Conservation (phyloP, 2,888 invertebrate genomes). For the Acanthosepion pharaonis region DNA sequence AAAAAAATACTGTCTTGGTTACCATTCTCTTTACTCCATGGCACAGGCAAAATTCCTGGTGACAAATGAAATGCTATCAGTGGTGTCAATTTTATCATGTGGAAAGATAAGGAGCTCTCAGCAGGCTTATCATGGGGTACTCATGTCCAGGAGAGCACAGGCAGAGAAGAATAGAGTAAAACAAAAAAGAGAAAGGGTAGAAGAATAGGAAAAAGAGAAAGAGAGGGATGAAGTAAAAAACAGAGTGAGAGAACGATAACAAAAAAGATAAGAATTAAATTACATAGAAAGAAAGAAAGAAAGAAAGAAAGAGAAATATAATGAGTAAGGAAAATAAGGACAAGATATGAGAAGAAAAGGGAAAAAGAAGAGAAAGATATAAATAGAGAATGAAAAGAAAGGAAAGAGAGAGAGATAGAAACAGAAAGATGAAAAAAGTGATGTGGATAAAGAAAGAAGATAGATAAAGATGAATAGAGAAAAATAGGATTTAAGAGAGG, state of each 20-base stretch:
- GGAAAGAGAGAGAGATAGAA: neutral
- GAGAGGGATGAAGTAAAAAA: neutral
- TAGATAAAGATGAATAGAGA: neutral
- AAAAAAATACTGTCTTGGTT: neutral
- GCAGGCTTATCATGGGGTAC: neutral
- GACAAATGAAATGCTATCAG: constrained; percentile 2
- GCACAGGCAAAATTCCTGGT: constrained; percentile 33
- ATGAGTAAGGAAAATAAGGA: neutral
- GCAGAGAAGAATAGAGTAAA: neutral
- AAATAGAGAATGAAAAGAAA: neutral
- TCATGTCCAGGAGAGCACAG: neutral
- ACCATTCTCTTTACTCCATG: neutral
- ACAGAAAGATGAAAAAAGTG: neutral
- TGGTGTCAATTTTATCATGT: neutral
- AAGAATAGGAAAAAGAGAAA: neutral
- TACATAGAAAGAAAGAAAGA: neutral
- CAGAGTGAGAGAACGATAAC: neutral
- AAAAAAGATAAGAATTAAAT: neutral
- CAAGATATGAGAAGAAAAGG: neutral
- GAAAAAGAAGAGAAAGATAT: neutral
- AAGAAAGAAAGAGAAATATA: neutral
- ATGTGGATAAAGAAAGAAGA: neutral
- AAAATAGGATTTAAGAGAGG: too few relatives aligned
- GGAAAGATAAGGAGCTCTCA: constrained; percentile 33
- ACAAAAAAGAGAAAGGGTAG: neutral